Percentiles rank a stretch among this genome's conserved stretches.
Conservation (phyloP, 2,888 invertebrate genomes). For the Drosophila helvetica region DNA sequence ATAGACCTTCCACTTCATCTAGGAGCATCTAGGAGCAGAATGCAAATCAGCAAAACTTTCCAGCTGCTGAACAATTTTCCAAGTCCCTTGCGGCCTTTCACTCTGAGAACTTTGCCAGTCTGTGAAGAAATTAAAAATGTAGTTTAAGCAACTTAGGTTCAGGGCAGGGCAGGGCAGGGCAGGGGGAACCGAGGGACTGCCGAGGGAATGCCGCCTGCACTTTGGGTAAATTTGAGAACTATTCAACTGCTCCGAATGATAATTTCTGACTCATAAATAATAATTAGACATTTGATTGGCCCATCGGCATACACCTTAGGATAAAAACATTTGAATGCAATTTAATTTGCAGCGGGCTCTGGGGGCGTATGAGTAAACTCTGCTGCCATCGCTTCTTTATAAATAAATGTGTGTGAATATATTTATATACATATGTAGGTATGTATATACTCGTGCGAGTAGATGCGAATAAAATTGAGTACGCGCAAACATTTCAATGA, state of each 20-base stretch:
- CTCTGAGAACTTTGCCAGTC: background rate
- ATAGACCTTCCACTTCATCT: background rate
- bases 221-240: background rate
- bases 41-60: background rate
- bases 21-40: background rate
- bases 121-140: background rate
- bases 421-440: background rate
- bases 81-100: background rate
- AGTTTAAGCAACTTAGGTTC: background rate
- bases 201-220: background rate
- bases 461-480: slow-evolving; percentile 63
- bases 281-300: slow-evolving; percentile 59
- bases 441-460: slow-evolving; percentile 20
- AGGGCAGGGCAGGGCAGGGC: too few species aligned
- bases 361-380: slow-evolving; percentile 73
- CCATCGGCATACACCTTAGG: slow-evolving; percentile 39
- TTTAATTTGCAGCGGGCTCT: slow-evolving; percentile 53
- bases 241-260: background rate
- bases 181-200: too few species aligned
- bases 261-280: slow-evolving; percentile 57
- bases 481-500: slow-evolving; percentile 80
- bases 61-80: background rate
- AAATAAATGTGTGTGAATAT: slow-evolving; percentile 5
- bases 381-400: slow-evolving; percentile 34
- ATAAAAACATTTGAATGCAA: slow-evolving; percentile 68